A percentile compares a stretch with the other conserved stretches of the same genome.
These are phyloP conservation scores for Toxotes chatareus DNA, from an alignment of 2,113 vertebrate genomes.

Conservation along the genomic window DNA sequence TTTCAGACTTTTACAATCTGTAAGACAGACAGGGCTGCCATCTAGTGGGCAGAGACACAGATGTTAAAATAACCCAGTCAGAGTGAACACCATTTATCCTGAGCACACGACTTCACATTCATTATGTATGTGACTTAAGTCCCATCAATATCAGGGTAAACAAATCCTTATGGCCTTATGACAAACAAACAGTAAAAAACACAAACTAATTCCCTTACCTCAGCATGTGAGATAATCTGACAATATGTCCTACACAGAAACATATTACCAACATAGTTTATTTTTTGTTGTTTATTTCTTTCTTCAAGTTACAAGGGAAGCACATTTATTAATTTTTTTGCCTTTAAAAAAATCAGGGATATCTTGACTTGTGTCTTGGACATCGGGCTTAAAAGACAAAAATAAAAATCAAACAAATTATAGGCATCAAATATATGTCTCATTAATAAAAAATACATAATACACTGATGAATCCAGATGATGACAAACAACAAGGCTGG, in stretches of 20 bases:
- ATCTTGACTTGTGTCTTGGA: constrained; percentile 64
- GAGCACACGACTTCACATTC: neutral
- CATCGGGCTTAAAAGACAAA: constrained; percentile 61
- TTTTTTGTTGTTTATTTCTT: constrained; percentile 69
- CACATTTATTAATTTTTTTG: constrained; percentile 78
- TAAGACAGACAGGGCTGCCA: constrained; percentile 22
- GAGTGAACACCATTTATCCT: neutral
- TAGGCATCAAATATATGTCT: constrained; percentile 73
- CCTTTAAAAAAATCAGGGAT: constrained; percentile 63
- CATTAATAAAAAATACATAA: constrained; percentile 57
- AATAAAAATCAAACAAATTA: constrained; percentile 72
- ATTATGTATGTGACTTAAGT: neutral
- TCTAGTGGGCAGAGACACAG: constrained; percentile 56
- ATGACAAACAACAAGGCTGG: constrained; percentile 45
- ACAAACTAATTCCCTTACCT: neutral
- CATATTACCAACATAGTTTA: constrained; percentile 1
- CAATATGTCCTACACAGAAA: neutral
- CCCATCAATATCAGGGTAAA: neutral
- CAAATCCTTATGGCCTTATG: neutral
- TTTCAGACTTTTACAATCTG: neutral
- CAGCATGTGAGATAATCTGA: neutral
- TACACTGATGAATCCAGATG: constrained; percentile 50
- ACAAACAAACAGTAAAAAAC: too few relatives aligned
- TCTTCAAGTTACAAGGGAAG: constrained; percentile 82
- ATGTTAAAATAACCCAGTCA: neutral